These are phyloP conservation scores for Creontiades dilutus DNA, from an alignment of 2,888 invertebrate genomes.

Conservation along the genomic window DNA sequence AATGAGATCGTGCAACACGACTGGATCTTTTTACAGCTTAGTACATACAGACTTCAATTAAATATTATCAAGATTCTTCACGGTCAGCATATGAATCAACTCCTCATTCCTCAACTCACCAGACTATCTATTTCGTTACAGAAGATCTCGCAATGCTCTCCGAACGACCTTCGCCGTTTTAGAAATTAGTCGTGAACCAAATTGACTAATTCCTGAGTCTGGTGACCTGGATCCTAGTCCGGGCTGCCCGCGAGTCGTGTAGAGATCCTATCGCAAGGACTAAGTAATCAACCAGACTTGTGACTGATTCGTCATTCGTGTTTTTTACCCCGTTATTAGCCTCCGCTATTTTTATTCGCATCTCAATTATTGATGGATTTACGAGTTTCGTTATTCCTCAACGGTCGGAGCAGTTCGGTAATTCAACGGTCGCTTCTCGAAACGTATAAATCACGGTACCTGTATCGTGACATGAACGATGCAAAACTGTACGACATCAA, in stretches of 20 bases:
- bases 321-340: constrained; percentile 56
- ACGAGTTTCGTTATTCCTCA: not conserved
- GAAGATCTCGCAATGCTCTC: constrained; percentile 49
- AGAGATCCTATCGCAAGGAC: constrained; percentile 59
- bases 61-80: not conserved
- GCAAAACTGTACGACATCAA: too few relatives aligned
- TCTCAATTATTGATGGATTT: constrained; percentile 47
- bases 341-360: constrained; percentile 42
- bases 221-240: constrained; percentile 54
- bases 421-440: not conserved
- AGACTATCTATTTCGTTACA: constrained; percentile 30
- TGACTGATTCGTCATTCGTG: constrained; percentile 58
- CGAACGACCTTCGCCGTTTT: constrained; percentile 52
- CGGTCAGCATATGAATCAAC: constrained; percentile 11
- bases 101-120: not conserved
- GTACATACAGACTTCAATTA: too few relatives aligned
- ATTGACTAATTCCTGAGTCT: constrained; percentile 58
- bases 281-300: constrained; percentile 59
- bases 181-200: constrained; percentile 60
- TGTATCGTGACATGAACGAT: too few relatives aligned
- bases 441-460: too few relatives aligned
- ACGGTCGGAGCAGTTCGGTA: not conserved
- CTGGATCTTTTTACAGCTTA: too few relatives aligned
- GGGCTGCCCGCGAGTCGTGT: constrained; percentile 38
- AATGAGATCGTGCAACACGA: too few relatives aligned